Evolutionary conservation across 2,113 vertebrate species (phyloP).

Genomic region (Mustelus asterias): DNA sequence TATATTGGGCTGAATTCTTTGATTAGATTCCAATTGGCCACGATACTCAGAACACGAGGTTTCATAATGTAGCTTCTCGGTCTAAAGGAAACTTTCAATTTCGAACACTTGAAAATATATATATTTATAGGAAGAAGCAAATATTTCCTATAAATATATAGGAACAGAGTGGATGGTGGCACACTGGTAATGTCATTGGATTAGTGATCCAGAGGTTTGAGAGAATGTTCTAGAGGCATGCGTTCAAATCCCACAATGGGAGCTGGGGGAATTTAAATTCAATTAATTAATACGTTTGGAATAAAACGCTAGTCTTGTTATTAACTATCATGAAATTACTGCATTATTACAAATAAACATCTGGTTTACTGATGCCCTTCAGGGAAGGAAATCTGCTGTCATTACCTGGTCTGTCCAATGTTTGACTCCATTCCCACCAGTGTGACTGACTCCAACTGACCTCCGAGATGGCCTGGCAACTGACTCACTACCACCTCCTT

Average conservation of each 20-base stretch:
- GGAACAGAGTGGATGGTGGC: neutral
- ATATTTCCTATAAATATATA: neutral
- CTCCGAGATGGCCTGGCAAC: neutral
- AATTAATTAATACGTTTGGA: neutral
- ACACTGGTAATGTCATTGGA: neutral
- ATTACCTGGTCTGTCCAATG: neutral
- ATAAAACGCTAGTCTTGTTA: neutral
- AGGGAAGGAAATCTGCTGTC: neutral
- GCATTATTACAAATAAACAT: neutral
- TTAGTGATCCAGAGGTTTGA: neutral
- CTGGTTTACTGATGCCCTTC: neutral
- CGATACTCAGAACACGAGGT: neutral
- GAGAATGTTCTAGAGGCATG: neutral
- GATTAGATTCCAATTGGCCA: neutral
- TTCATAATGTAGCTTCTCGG: neutral
- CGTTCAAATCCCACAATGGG: neutral
- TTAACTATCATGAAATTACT: neutral
- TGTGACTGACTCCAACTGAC: neutral
- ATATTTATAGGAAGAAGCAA: neutral
- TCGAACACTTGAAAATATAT: neutral
- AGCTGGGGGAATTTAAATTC: neutral
- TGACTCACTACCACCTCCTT: neutral
- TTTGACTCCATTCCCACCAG: neutral
- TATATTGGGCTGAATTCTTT: neutral
- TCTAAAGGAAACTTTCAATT: conserved; percentile 18